Conservation (phyloP, 1,140 invertebrate species). For the Drosophila oshimai region DNA sequence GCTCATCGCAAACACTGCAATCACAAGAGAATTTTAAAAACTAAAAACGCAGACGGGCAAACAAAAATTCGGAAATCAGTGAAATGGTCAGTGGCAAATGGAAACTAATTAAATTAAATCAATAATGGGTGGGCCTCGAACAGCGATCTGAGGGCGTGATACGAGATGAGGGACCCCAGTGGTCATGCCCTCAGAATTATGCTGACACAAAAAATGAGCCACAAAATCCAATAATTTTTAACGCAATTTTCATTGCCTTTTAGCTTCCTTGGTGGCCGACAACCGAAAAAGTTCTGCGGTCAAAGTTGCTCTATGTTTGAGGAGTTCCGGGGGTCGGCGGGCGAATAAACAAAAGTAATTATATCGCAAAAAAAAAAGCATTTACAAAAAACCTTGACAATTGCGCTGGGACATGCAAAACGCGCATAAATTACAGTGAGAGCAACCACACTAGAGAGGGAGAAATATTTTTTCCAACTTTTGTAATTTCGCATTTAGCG, state of each 20-base stretch:
- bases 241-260: conserved; percentile 35
- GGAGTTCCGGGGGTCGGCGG: not conserved
- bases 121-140: conserved; percentile 40
- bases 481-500: conserved; percentile 66
- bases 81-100: conserved; percentile 44
- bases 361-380: conserved; percentile 53
- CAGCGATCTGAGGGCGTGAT: conserved; percentile 6
- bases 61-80: conserved; percentile 61
- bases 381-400: conserved; percentile 74
- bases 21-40: conserved; percentile 48
- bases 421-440: conserved; percentile 68
- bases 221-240: conserved; percentile 47
- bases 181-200: conserved; percentile 43
- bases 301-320: conserved; percentile 11
- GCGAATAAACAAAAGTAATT: conserved; percentile 57
- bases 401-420: conserved; percentile 75
- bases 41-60: conserved; percentile 53
- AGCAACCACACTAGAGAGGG: conserved; percentile 4
- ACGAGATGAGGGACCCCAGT: not conserved
- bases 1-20: conserved; percentile 49
- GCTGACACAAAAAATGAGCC: conserved; percentile 35
- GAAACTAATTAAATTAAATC: conserved; percentile 77
- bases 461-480: conserved; percentile 40
- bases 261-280: conserved; percentile 16
- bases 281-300: conserved; percentile 29